Evolutionary conservation across 2,888 invertebrate species (phyloP).

Genomic region (Andricus quercusramuli): DNA sequence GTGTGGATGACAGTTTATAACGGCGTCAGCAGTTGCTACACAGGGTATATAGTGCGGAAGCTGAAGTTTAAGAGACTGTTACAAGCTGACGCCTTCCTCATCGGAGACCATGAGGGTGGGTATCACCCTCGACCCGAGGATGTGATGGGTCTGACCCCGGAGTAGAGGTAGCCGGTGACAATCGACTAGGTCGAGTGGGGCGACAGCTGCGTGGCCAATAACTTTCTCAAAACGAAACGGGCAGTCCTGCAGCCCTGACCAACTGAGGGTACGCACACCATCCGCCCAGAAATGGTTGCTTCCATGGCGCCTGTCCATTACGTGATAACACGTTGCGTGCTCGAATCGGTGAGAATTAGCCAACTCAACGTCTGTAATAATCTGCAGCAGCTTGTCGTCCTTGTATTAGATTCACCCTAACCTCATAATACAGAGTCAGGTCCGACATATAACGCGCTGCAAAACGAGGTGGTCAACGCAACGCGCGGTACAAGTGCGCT

Average conservation of each 20-base stretch:
- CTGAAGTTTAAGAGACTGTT: slow-evolving; percentile 77
- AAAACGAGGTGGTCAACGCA: slow-evolving; percentile 35
- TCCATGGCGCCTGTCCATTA: slow-evolving; percentile 53
- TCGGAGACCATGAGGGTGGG: slow-evolving; percentile 63
- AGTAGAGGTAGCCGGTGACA: slow-evolving; percentile 75
- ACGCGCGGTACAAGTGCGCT: slow-evolving; percentile 34
- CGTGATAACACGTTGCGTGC: slow-evolving; percentile 48
- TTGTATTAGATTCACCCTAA: slow-evolving; percentile 41
- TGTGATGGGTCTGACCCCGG: slow-evolving; percentile 77
- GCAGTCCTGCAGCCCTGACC: slow-evolving; percentile 54
- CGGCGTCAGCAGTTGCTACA: slow-evolving; percentile 77
- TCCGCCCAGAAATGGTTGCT: slow-evolving; percentile 50
- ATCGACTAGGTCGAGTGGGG: slow-evolving; percentile 70
- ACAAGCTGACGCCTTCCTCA: slow-evolving; percentile 77
- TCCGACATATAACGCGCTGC: slow-evolving; percentile 5
- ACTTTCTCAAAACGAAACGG: slow-evolving; percentile 68
- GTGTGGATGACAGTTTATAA: slow-evolving; percentile 72
- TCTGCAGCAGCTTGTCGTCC: slow-evolving; percentile 41
- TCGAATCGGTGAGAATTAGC: slow-evolving; percentile 50
- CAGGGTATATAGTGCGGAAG: slow-evolving; percentile 52
- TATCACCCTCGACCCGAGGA: slow-evolving; percentile 69
- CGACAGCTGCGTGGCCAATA: slow-evolving; percentile 78
- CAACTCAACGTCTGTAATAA: slow-evolving; percentile 50
- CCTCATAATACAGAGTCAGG: slow-evolving; percentile 47
- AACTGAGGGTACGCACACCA: slow-evolving; percentile 49